phyloP scores from a whole-genome alignment of 2,797 vertebrate genomes.

The Scomberomorus guttatus region DNA sequence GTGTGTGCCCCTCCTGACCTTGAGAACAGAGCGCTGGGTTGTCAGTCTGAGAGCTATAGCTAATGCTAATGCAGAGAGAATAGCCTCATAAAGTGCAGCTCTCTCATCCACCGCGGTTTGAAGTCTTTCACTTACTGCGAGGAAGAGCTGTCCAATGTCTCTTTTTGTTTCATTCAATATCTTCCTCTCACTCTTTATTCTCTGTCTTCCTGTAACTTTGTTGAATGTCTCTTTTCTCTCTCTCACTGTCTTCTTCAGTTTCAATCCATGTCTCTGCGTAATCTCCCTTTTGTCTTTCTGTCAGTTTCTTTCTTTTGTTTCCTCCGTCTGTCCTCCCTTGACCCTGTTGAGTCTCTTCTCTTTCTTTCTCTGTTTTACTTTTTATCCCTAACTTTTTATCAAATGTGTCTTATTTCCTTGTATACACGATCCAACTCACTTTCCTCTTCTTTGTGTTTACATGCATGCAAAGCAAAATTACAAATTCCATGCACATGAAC shows the following conservation, averaged over 20 bases:
- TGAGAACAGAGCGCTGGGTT: slow-evolving; percentile 75
- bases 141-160: slow-evolving; percentile 69
- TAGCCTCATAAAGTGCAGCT: slow-evolving; percentile 73
- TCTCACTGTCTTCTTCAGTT: slow-evolving; percentile 62
- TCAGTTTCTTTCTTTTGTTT: slow-evolving; percentile 67
- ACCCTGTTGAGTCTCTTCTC: slow-evolving; percentile 46
- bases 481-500: background rate
- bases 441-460: background rate
- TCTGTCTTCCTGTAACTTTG: slow-evolving; percentile 72
- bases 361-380: slow-evolving; percentile 30
- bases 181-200: slow-evolving; percentile 64
- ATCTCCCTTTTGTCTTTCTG: slow-evolving; percentile 74
- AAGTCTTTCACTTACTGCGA: slow-evolving; percentile 76
- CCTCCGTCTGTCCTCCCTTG: slow-evolving; percentile 59
- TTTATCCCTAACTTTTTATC: slow-evolving; percentile 35
- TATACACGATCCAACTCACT: background rate
- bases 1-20: slow-evolving; percentile 82
- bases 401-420: background rate
- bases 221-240: slow-evolving; percentile 61
- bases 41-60: slow-evolving; percentile 82
- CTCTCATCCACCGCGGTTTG: slow-evolving; percentile 78
- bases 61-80: slow-evolving; percentile 84
- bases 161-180: slow-evolving; percentile 76
- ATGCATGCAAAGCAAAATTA: background rate
- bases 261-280: slow-evolving; percentile 70